Evolutionary conservation across 2,888 invertebrate species (phyloP), one percentile per base, ranked within the genome.

Genomic region (Drosophila macrospina): DNA sequence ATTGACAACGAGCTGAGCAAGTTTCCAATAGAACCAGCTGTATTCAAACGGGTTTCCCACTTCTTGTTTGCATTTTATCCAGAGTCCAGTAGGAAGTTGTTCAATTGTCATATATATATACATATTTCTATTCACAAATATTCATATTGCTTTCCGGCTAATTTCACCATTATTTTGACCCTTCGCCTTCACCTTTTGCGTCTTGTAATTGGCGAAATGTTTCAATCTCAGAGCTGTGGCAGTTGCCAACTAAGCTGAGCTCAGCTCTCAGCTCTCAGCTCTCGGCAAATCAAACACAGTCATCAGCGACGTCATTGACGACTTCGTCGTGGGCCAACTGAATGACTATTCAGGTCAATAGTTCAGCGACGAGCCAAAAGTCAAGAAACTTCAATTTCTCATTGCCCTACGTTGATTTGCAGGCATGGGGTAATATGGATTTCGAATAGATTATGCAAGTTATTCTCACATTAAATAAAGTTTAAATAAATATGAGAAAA

Each of bases 311-410:
- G 56, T 78, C 82, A 78, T 71, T 82, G 86, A 82, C 72, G 86
- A 82, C 79, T 72, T 60, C 67, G 71, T 87, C 67, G 75, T 69
- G 75, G 75, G 81, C 47, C 80, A 73, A 51, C 55, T 65, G 56
- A 63, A 67, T 61, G 68, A 82, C 88, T 82, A 80, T 86, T 62
- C 73, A 57, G 84, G 84, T 83, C 84, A 88, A 80, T 64, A 88
- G 88, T 86, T 85, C 88, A 88, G 50, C 61, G 45, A 61, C 56
- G 61, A 62, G 47, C 50, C 13, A 54, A 71, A 41, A 71, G 69
- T 69, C 83, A 72, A 77, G 88, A 60, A 70, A 52, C 52, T 63
- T 57, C 52, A 65, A 77, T 79, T 77, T 77, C 69, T 52, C 47
- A 69, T 50, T 78, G 69, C 71, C 30, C 72, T 69, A 62, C 28